A percentile compares a stretch with the other conserved stretches of the same genome.
Conservation (phyloP, 2,888 invertebrate species). For the Drosophila ochracea region DNA sequence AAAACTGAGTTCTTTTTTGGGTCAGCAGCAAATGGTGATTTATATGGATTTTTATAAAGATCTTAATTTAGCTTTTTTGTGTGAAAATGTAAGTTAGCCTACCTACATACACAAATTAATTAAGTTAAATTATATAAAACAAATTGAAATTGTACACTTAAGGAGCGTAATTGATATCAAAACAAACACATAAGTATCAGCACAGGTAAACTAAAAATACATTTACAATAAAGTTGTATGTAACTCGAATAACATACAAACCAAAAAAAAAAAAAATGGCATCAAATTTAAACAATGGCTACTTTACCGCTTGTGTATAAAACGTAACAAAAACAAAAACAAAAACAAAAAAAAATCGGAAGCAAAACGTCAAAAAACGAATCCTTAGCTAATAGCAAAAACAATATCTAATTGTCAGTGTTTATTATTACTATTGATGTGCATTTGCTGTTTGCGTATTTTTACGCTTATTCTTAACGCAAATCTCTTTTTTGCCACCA, state of each 20-base stretch:
- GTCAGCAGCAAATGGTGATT: conserved; percentile 73
- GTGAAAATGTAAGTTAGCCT: conserved; percentile 49
- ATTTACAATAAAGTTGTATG: conserved; percentile 59
- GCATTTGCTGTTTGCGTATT: conserved; percentile 68
- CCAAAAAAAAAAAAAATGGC: conserved; percentile 14
- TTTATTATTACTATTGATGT: conserved; percentile 72
- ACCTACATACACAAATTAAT: conserved; percentile 49
- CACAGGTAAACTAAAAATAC: conserved; percentile 69
- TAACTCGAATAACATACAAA: conserved; percentile 46
- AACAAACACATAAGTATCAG: conserved; percentile 72
- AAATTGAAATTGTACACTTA: conserved; percentile 59
- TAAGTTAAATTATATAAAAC: conserved; percentile 24
- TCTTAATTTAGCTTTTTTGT: conserved; percentile 65
- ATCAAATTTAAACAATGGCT: conserved; percentile 40
- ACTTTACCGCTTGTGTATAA: conserved; percentile 67
- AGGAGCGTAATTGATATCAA: conserved; percentile 75
- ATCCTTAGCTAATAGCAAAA: conserved; percentile 52
- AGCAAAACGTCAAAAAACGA: conserved; percentile 27
- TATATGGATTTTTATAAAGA: conserved; percentile 68
- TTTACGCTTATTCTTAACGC: conserved; percentile 55
- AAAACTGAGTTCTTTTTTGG: conserved; percentile 17
- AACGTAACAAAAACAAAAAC: conserved; percentile 26
- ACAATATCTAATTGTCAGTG: conserved; percentile 74
- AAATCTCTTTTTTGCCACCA: conserved; percentile 30
- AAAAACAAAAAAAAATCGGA: conserved; percentile 20